Base-by-base conservation (phyloP, 2,888 invertebrate species). In the Parochlus steinenii region DNA sequence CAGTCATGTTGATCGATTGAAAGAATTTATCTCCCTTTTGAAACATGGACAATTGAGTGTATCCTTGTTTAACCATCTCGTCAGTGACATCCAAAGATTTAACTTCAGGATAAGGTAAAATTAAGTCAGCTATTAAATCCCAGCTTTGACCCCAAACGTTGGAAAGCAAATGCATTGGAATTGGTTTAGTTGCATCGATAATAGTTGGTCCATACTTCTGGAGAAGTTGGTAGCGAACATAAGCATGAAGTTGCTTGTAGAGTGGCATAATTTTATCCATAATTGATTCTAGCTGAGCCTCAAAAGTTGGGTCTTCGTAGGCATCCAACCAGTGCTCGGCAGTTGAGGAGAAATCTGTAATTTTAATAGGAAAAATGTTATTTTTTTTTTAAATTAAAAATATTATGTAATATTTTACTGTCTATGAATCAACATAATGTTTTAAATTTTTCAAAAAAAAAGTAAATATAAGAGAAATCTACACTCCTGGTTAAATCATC, bases 61-160 rank as follows among this genome's bases (percentile, higher is more conserved):
- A 85, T 50, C 72, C 78, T 63, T 81, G 75, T 15, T 66, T 64
- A 19, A 65, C 56, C 74, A 89, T 74, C 34, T 74, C 69, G 11
- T 65, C 62, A 0, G 77, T 76, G n/a, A 85, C 73, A 55, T 85
- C 81, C 2, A 74, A 62, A 34, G 71, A 63, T 11, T 69, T 63
- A 47, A 75, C 76, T 33, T 74, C 69, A 0, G 77, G 74, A 51
- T 71, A 78, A 0, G 90, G 86, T 2, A 71, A 67, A 3, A 79
- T 71, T 44, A 76, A 66, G 3, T 51, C 47, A 2, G 50, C 54
- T 31, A 59, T 52, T n/a, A n/a, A 47, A 37, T 58, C 61, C 85
- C 85, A 87, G 0, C 67, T 64, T 53, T 87, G 85, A 0, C 76
- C 75, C 85, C 85, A 86, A 75, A 86, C 77, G 48, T 86, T 59